Conservation (phyloP, 1,140 invertebrate species). For the Pararge aegeria region DNA sequence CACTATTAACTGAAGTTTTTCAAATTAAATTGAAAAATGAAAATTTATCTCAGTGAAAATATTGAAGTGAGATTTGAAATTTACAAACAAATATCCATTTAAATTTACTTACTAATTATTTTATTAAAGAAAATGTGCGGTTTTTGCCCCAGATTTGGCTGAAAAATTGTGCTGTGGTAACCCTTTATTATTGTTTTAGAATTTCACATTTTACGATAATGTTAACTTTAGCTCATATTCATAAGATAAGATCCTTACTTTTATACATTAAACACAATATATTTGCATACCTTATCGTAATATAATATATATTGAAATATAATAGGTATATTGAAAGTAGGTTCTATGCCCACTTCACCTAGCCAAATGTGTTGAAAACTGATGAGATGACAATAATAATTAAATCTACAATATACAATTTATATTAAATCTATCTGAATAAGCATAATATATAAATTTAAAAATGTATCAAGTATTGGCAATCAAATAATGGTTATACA, state of each 20-base stretch:
- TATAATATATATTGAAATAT: constrained; percentile 1
- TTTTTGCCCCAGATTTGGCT: background rate
- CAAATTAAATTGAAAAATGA: too few species aligned
- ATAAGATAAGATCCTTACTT: constrained; percentile 72
- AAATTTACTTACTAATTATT: background rate
- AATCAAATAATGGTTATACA: constrained; percentile 36
- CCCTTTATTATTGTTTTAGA: constrained; percentile 25
- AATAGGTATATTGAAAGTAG: constrained; percentile 5
- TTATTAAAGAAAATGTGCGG: background rate
- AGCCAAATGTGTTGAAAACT: constrained; percentile 8
- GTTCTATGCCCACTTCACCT: constrained; percentile 9
- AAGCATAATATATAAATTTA: constrained; percentile 27
- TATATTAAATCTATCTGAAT: constrained; percentile 11
- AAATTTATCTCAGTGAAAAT: background rate
- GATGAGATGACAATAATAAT: constrained; percentile 4
- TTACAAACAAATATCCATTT: background rate
- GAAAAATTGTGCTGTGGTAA: constrained; percentile 12
- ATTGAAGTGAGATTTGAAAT: background rate
- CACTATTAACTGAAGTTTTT: too few species aligned
- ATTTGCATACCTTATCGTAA: constrained; percentile 14
- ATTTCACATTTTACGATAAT: constrained; percentile 26
- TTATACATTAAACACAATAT: constrained; percentile 13
- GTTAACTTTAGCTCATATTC: constrained; percentile 69
- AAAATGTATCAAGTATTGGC: constrained; percentile 16
- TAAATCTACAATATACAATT: constrained; percentile 15